Conservation (phyloP, 1,140 invertebrate species). For the Agrypnia vestita region DNA sequence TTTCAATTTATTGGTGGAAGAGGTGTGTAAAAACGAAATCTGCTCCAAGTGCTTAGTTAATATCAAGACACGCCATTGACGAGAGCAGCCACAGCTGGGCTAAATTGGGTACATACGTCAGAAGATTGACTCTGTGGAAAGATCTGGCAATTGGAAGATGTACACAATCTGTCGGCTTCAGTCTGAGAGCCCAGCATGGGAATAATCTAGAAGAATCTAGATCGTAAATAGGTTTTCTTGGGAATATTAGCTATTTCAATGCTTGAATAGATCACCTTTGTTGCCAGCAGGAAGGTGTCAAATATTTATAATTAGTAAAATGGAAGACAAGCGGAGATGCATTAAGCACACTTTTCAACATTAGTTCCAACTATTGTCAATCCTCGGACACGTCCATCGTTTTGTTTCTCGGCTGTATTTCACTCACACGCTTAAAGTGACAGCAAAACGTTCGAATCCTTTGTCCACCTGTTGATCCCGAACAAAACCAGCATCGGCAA, state of each 20-base stretch:
- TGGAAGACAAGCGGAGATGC: constrained; percentile 29
- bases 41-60: too few relatives aligned
- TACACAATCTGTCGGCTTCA: too few relatives aligned
- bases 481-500: background rate
- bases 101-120: too few relatives aligned
- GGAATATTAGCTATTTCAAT: constrained; percentile 3
- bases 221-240: background rate
- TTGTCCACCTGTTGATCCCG: constrained; percentile 4
- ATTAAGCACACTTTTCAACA: constrained; percentile 41
- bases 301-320: constrained; percentile 37
- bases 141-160: too few relatives aligned
- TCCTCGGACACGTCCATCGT: constrained; percentile 18
- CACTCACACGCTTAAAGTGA: constrained; percentile 37
- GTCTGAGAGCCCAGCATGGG: too few relatives aligned
- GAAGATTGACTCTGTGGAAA: too few relatives aligned
- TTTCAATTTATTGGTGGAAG: too few relatives aligned
- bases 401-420: constrained; percentile 30
- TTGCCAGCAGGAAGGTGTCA: constrained; percentile 26
- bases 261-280: constrained; percentile 1
- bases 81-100: too few relatives aligned
- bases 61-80: too few relatives aligned
- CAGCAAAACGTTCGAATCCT: constrained; percentile 26
- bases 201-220: too few relatives aligned
- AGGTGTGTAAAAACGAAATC: too few relatives aligned
- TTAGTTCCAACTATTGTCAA: constrained; percentile 41